These are phyloP conservation scores for Mesorhabditis sp. DNA, from an alignment of 2,888 invertebrate species.

Conservation along the genomic window DNA sequence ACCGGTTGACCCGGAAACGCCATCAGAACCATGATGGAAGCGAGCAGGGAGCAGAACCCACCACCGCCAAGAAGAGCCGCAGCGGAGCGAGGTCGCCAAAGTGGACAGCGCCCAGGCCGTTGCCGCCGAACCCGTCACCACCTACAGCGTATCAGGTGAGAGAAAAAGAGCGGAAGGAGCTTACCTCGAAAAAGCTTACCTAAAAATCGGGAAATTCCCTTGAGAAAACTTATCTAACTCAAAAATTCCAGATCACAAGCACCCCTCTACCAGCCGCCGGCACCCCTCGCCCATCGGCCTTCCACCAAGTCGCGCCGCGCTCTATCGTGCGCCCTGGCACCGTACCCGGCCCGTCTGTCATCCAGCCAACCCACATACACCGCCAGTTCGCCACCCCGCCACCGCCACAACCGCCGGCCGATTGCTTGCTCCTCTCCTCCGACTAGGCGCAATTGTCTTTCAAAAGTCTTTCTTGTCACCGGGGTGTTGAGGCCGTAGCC, in stretches of 20 bases:
- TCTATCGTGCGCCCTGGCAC: neutral
- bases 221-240: neutral
- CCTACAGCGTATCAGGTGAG: conserved; percentile 42
- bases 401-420: neutral
- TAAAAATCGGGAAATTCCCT: neutral
- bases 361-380: neutral
- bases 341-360: neutral
- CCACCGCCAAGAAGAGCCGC: no score
- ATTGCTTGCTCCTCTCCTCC: neutral
- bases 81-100: neutral
- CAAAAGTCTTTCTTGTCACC: neutral
- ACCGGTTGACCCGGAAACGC: conserved; percentile 11
- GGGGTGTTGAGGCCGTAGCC: no score
- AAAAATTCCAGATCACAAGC: neutral
- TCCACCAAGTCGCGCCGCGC: neutral
- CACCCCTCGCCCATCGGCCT: neutral
- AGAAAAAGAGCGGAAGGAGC: neutral
- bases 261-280: neutral
- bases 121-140: conserved; percentile 43
- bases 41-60: neutral
- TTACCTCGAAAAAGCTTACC: neutral
- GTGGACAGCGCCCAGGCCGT: neutral
- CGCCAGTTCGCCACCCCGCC: conserved; percentile 5
- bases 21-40: neutral
- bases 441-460: neutral